Evolutionary conservation across 2,113 vertebrate species (phyloP).

Genomic region (Onychostruthus taczanowskii): DNA sequence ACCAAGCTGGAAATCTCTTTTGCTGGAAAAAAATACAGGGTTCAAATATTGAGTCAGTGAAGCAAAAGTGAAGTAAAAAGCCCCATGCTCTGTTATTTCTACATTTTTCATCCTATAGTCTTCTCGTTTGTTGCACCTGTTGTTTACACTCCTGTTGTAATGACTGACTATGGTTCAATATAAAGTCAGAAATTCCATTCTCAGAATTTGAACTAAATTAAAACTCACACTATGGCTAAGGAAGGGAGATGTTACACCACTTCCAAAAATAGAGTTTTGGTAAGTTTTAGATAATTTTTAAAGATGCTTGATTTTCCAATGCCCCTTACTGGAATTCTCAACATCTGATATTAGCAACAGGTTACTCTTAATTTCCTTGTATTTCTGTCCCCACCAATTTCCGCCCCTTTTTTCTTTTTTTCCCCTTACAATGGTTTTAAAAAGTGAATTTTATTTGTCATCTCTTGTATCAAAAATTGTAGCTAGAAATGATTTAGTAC

Average conservation of each 20-base stretch:
- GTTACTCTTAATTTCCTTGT: neutral
- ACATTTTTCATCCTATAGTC: neutral
- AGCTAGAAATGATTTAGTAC: neutral
- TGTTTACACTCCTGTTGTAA: neutral
- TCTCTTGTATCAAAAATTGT: neutral
- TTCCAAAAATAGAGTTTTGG: neutral
- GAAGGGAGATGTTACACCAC: neutral
- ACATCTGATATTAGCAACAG: neutral
- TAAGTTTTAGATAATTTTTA: neutral
- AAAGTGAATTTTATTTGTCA: neutral
- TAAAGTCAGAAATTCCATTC: neutral
- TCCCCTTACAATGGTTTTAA: neutral
- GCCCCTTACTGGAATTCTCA: neutral
- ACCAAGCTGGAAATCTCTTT: neutral
- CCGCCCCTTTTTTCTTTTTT: no score
- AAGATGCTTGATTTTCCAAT: neutral
- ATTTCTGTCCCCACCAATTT: neutral
- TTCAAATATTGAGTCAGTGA: neutral
- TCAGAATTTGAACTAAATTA: neutral
- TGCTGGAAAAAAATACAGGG: neutral
- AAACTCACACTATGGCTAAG: neutral
- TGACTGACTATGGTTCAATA: neutral
- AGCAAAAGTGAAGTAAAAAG: neutral
- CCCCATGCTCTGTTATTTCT: neutral
- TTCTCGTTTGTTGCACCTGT: neutral